Evolutionary conservation across 2,797 vertebrate genomes (phyloP).

Genomic region (Ptychadena robeensis): DNA sequence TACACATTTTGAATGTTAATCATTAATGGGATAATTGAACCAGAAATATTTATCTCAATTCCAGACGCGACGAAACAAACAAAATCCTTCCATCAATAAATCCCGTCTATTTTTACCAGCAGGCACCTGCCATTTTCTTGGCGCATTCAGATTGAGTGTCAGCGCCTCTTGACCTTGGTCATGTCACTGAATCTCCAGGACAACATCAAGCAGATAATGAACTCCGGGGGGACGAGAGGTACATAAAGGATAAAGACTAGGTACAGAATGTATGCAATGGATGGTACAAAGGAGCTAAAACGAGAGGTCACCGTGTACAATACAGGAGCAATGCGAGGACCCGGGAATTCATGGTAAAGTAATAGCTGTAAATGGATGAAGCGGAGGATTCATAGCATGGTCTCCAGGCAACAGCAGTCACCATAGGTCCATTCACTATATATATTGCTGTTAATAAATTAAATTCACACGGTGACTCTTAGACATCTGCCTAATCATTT

Average conservation of each 20-base stretch:
- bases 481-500: neutral
- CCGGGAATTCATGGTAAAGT: conserved; percentile 2
- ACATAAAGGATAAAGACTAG: conserved; percentile 4
- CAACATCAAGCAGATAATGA: conserved; percentile 40
- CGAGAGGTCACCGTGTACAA: conserved; percentile 12
- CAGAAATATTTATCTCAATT: neutral
- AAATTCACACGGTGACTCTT: neutral
- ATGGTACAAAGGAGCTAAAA: neutral
- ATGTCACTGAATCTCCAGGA: conserved; percentile 32
- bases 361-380: conserved; percentile 10
- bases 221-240: conserved; percentile 2
- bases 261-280: conserved; percentile 6
- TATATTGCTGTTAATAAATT: conserved; percentile 22
- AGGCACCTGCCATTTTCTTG: neutral
- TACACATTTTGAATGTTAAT: neutral
- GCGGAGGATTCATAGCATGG: neutral
- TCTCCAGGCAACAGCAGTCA: conserved; percentile 23
- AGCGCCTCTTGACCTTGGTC: conserved; percentile 15
- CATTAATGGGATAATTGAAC: conserved; percentile 3
- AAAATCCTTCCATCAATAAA: neutral
- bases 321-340: neutral
- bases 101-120: neutral
- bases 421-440: neutral
- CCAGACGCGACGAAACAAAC: neutral
- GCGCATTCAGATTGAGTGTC: neutral